A percentile compares a stretch with the other conserved stretches of the same genome.
phyloP scores from a whole-genome alignment of 2,113 vertebrate species.

The Ceyx margarethae region DNA sequence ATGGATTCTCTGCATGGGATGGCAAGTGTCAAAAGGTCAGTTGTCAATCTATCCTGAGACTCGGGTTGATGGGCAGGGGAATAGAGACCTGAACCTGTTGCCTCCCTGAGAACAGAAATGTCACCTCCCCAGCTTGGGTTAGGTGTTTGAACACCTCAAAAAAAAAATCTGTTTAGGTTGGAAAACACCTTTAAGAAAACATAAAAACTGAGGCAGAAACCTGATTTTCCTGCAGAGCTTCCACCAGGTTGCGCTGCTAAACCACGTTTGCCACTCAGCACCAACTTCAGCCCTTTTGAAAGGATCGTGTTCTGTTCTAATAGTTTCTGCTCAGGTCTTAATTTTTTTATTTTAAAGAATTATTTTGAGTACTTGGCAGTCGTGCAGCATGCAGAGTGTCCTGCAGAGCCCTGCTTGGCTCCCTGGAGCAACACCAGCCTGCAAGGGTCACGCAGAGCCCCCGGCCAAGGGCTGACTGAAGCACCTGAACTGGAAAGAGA shows the following conservation, averaged over 20 bases:
- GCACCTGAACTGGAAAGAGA: rapidly evolving
- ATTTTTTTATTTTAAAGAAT: neutral
- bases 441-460: rapidly evolving
- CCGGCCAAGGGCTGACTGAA: neutral
- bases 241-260: slow-evolving; percentile 38
- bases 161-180: neutral
- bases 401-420: neutral
- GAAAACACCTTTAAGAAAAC: neutral
- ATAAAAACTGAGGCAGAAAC: rapidly evolving
- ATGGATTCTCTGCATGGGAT: rapidly evolving
- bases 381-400: neutral
- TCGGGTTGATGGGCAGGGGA: rapidly evolving
- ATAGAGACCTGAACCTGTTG: rapidly evolving
- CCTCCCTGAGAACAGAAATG: neutral
- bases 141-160: neutral
- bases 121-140: rapidly evolving
- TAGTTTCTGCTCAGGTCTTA: neutral
- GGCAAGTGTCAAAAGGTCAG: rapidly evolving
- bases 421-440: neutral
- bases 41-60: rapidly evolving
- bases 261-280: neutral
- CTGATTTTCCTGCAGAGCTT: rapidly evolving
- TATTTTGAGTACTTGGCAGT: neutral
- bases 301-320: neutral
- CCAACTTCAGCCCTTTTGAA: rapidly evolving